Evolutionary conservation across 1,140 invertebrate genomes (phyloP).

Genomic region (Chelonus insularis): DNA sequence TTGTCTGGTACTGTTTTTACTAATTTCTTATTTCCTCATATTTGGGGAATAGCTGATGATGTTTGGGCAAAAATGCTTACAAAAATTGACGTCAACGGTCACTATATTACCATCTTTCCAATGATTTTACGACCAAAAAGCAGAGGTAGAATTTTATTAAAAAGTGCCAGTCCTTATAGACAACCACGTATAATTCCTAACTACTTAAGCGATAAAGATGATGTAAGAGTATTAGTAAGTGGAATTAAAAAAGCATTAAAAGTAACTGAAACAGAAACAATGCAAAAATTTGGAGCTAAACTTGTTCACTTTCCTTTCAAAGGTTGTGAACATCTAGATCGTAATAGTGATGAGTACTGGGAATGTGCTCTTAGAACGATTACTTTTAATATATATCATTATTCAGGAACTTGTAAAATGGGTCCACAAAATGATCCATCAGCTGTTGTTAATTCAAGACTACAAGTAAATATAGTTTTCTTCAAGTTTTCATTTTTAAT

Average conservation of each 20-base stretch:
- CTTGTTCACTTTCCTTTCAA: conserved; percentile 67
- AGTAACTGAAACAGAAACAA: conserved; percentile 64
- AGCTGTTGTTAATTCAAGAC: conserved; percentile 73
- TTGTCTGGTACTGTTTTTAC: background rate
- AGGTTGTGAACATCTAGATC: conserved; percentile 66
- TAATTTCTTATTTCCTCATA: conserved; percentile 58
- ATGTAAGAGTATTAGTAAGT: conserved; percentile 67
- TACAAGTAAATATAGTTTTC: too few relatives aligned
- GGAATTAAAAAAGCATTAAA: conserved; percentile 66
- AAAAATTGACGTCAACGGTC: conserved; percentile 56
- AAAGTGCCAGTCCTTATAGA: conserved; percentile 68
- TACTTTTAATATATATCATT: conserved; percentile 77
- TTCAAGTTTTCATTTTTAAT: too few relatives aligned
- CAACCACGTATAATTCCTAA: conserved; percentile 86
- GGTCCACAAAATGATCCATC: conserved; percentile 68
- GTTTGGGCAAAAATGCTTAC: conserved; percentile 62
- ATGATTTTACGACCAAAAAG: conserved; percentile 67
- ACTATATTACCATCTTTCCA: conserved; percentile 66
- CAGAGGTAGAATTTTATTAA: conserved; percentile 70
- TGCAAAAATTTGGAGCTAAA: conserved; percentile 64
- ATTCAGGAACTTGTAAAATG: conserved; percentile 85
- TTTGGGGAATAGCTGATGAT: conserved; percentile 65
- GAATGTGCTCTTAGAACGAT: conserved; percentile 70
- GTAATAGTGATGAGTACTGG: conserved; percentile 73
- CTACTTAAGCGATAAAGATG: conserved; percentile 71